These are phyloP conservation scores for Polyploca ridens DNA, from an alignment of 2,888 invertebrate species.

Conservation along the genomic window DNA sequence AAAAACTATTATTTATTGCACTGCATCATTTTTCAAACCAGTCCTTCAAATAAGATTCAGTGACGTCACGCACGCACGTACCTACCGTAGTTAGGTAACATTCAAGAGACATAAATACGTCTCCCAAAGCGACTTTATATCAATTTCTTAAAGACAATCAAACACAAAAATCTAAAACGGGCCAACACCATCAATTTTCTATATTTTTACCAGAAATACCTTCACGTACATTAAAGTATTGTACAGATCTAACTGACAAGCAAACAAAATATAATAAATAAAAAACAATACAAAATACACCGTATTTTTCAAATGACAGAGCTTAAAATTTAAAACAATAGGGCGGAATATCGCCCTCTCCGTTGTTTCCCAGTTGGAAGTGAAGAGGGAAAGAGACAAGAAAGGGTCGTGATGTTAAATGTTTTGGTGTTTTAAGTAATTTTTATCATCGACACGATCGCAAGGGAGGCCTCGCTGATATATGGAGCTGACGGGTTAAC, in stretches of 20 bases:
- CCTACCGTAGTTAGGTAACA: background rate
- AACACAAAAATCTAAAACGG: slow-evolving; percentile 40
- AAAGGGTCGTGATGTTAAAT: slow-evolving; percentile 69
- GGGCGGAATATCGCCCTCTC: slow-evolving; percentile 35
- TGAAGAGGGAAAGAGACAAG: slow-evolving; percentile 53
- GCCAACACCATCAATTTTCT: slow-evolving; percentile 61
- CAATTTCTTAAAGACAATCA: slow-evolving; percentile 55
- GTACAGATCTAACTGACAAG: slow-evolving; percentile 57
- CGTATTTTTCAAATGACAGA: slow-evolving; percentile 44
- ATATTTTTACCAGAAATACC: slow-evolving; percentile 72
- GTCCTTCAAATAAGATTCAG: background rate
- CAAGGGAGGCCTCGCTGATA: slow-evolving; percentile 75
- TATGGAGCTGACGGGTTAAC: slow-evolving; percentile 70
- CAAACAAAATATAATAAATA: slow-evolving; percentile 24
- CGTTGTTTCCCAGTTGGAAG: slow-evolving; percentile 34
- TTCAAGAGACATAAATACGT: slow-evolving; percentile 11
- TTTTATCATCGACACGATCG: slow-evolving; percentile 83
- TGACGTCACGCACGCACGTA: background rate
- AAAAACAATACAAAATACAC: slow-evolving; percentile 32
- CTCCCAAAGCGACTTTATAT: slow-evolving; percentile 38
- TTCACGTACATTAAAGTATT: slow-evolving; percentile 69
- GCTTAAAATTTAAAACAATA: slow-evolving; percentile 45
- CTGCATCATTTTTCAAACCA: background rate
- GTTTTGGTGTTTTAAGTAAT: slow-evolving; percentile 83
- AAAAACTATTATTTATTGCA: no score